phyloP scores from a whole-genome alignment of 2,888 invertebrate species.

The Erebia palarica region DNA sequence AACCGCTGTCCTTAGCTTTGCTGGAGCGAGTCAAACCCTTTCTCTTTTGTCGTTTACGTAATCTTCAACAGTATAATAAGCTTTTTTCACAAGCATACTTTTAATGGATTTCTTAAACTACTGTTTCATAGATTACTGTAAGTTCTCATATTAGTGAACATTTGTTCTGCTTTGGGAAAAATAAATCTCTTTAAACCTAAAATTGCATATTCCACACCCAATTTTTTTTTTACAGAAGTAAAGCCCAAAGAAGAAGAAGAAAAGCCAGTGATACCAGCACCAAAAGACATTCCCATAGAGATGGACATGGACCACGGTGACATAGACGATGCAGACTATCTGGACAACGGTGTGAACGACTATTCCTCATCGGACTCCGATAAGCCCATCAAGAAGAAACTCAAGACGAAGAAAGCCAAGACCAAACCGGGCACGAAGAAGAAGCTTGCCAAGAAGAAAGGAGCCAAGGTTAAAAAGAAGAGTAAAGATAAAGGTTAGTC shows the following conservation, averaged over 20 bases:
- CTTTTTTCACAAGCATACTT: too few relatives aligned
- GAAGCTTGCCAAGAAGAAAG: conserved; percentile 47
- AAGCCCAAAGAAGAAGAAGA: conserved; percentile 56
- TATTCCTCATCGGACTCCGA: conserved; percentile 67
- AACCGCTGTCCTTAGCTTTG: too few relatives aligned
- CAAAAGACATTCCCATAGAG: conserved; percentile 36
- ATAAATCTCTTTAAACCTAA: too few relatives aligned
- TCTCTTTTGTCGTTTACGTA: too few relatives aligned
- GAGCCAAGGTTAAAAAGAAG: conserved; percentile 48
- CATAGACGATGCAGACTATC: conserved; percentile 44
- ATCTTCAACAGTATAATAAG: too few relatives aligned
- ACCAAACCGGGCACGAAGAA: conserved; percentile 46
- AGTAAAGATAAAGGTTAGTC: conserved; percentile 40
- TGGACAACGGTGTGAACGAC: conserved; percentile 42
- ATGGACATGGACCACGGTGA: conserved; percentile 38
- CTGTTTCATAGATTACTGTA: too few relatives aligned
- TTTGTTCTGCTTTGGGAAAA: too few relatives aligned
- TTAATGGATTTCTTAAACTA: too few relatives aligned
- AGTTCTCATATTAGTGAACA: too few relatives aligned
- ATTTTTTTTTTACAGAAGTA: conserved; percentile 47
- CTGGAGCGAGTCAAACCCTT: too few relatives aligned
- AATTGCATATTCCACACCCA: too few relatives aligned
- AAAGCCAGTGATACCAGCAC: conserved; percentile 36
- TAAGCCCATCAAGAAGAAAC: conserved; percentile 64
- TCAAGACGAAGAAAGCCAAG: conserved; percentile 43